A percentile compares a stretch with the other conserved stretches of the same genome.
Evolutionary conservation across 2,888 invertebrate genomes (phyloP).

Genomic region (Athalia cordata): DNA sequence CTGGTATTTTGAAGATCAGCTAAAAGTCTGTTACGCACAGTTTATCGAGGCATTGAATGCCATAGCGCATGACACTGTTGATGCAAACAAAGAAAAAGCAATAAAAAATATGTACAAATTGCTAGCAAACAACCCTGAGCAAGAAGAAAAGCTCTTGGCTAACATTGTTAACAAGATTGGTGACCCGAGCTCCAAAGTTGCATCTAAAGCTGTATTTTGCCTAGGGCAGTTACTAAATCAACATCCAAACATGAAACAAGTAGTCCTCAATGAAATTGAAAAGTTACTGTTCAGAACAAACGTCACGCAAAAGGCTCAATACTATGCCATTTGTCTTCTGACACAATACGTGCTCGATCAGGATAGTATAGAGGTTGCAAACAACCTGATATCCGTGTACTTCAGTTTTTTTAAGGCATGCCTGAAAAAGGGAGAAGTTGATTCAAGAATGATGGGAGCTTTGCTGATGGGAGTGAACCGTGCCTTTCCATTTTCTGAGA

Average conservation of each 20-base stretch:
- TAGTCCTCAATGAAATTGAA: constrained; percentile 92
- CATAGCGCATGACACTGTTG: constrained; percentile 86
- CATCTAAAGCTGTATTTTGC: constrained; percentile 91
- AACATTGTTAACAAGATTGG: constrained; percentile 96
- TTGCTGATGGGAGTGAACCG: constrained; percentile 89
- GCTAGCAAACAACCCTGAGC: constrained; percentile 86
- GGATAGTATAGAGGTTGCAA: constrained; percentile 85
- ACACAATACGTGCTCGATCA: constrained; percentile 87
- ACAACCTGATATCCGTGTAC: constrained; percentile 91
- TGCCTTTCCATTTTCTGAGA: constrained; percentile 88
- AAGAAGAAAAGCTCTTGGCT: constrained; percentile 87
- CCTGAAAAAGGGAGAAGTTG: constrained; percentile 89
- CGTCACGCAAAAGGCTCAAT: constrained; percentile 89
- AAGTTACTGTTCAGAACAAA: constrained; percentile 92
- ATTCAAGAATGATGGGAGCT: constrained; percentile 89
- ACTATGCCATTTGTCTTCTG: constrained; percentile 94
- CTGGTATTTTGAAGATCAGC: constrained; percentile 94
- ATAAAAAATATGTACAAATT: constrained; percentile 85
- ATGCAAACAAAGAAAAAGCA: constrained; percentile 87
- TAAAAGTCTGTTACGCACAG: constrained; percentile 86
- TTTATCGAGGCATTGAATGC: constrained; percentile 84
- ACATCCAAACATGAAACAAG: constrained; percentile 94
- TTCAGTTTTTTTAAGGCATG: constrained; percentile 96
- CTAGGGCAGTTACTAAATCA: constrained; percentile 87
- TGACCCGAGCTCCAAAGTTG: constrained; percentile 92